These are phyloP conservation scores for Cryptoleucopteryx plumbea DNA, from an alignment of 2,113 vertebrate genomes.

Conservation along the genomic window DNA sequence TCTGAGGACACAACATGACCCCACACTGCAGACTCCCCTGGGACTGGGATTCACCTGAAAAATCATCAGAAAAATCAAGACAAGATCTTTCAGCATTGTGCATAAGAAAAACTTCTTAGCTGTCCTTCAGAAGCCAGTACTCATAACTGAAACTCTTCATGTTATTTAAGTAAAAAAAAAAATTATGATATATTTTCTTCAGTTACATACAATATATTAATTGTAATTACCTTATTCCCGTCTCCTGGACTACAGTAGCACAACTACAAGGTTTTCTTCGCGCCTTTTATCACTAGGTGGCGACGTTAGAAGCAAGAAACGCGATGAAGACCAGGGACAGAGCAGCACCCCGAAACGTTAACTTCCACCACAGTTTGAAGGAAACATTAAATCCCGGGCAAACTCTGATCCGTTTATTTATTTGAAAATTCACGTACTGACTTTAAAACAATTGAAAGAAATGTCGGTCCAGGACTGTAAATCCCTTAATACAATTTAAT, in stretches of 20 bases:
- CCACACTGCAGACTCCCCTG: background rate
- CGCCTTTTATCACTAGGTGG: conserved; percentile 28
- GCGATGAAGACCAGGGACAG: background rate
- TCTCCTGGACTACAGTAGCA: background rate
- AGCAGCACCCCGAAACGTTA: background rate
- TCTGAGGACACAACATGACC: background rate
- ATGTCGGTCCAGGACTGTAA: background rate
- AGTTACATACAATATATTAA: background rate
- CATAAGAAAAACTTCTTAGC: background rate
- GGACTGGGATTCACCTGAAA: background rate
- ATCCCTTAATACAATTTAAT: background rate
- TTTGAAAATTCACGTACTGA: background rate
- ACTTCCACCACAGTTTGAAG: background rate
- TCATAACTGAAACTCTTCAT: background rate
- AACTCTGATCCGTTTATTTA: background rate
- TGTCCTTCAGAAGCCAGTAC: background rate
- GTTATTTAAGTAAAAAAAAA: background rate
- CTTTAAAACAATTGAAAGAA: background rate
- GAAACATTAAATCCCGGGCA: background rate
- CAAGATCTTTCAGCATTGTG: background rate
- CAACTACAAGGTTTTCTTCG: background rate
- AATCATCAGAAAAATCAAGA: background rate
- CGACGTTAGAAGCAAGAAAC: background rate
- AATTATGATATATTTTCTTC: background rate
- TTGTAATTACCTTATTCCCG: accelerated